Evolutionary conservation across 2,888 invertebrate species (phyloP), one percentile per base, ranked within the genome.

Genomic region (Epicampocera succincta): DNA sequence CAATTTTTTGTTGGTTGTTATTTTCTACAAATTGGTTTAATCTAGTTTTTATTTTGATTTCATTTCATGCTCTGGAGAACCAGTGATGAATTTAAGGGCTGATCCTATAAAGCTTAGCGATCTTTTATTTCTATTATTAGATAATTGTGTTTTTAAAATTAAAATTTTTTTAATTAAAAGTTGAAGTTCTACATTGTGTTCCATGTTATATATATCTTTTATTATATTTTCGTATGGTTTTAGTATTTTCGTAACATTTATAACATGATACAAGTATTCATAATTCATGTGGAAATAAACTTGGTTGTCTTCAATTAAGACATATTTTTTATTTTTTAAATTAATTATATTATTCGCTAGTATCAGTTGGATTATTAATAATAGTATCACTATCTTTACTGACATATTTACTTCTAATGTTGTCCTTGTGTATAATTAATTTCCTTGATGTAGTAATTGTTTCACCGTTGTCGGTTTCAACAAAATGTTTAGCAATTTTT

Each of bases 1-100:
- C n/a, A n/a, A 46, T 5, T 46, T 46, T 46, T n/a, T 46, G n/a
- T 46, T 46, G 5, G n/a, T n/a, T 46, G n/a, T 46, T 46, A 6
- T 46, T 46, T 46, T 46, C 44, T n/a, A 46, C 44, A n/a, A 46
- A n/a, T 46, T 46, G 44, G n/a, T n/a, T 46, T n/a, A n/a, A n/a
- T n/a, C 44, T 46, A 2, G 44, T n/a, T 46, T 46, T 46, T n/a
- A 46, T 46, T 46, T 46, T n/a, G 5, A 15, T 46, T 46, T 15
- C 44, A n/a, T 46, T n/a, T 46, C 2, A 46, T 46, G 44, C 2
- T 46, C 44, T 46, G 44, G 44, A n/a, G 15, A n/a, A n/a, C 15
- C 44, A 46, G 44, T 46, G 13, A 46, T 46, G 44, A 46, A 46
- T 46, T 46, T 46, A 13, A 46, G 13, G 3, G 44, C 44, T 13